A percentile compares a stretch with the other conserved stretches of the same genome.
Evolutionary conservation across 2,888 invertebrate species (phyloP).

Genomic region (Eulithis prunata): DNA sequence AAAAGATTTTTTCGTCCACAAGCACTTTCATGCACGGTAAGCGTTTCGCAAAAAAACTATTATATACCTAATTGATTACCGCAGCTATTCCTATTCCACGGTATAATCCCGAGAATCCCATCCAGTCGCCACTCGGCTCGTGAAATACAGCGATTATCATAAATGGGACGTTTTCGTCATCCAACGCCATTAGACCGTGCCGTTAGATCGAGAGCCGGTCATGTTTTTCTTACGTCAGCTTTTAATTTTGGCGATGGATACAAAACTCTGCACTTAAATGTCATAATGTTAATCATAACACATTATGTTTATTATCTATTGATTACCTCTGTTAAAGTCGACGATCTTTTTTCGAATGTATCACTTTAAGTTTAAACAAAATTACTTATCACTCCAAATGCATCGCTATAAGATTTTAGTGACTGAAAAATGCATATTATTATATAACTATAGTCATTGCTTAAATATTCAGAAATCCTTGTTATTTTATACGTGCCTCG

Average conservation of each 20-base stretch:
- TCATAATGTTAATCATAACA: no score
- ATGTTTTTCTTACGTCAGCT: conserved; percentile 3
- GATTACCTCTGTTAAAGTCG: no score
- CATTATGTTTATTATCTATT: no score
- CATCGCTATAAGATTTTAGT: no score
- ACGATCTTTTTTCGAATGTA: no score
- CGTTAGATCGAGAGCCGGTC: conserved; percentile 28
- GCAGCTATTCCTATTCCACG: conserved; percentile 43
- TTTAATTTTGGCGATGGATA: background rate
- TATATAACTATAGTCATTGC: no score
- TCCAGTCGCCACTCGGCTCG: conserved; percentile 55
- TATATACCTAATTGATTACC: conserved; percentile 29
- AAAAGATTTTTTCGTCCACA: background rate
- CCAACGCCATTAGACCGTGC: conserved; percentile 61
- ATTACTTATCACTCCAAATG: no score
- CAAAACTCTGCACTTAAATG: no score
- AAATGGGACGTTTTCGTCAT: conserved; percentile 74
- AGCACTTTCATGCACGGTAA: background rate
- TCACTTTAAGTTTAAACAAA: no score
- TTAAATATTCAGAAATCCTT: no score
- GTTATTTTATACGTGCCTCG: no score
- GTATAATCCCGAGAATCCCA: conserved; percentile 56
- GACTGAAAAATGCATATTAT: no score
- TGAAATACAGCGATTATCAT: conserved; percentile 76
- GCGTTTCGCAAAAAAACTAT: background rate